Evolutionary conservation across 2,888 invertebrate species (phyloP).

Genomic region (Plebejus anna): DNA sequence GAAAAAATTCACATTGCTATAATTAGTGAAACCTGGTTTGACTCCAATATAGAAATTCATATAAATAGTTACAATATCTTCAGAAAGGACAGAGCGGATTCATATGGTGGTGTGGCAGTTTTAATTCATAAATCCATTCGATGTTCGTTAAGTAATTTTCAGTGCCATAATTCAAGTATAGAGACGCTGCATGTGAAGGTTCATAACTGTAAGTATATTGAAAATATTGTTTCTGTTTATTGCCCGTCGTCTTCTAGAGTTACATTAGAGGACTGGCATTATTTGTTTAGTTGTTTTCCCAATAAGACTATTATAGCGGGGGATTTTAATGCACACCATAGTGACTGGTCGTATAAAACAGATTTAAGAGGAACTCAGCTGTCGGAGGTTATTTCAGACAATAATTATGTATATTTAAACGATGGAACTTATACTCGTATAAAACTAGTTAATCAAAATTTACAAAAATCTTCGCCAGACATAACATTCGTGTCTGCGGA

Average conservation of each 20-base stretch:
- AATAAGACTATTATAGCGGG: background rate
- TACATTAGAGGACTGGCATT: background rate
- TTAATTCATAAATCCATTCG: background rate
- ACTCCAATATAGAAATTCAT: background rate
- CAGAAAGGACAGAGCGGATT: background rate
- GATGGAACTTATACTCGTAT: background rate
- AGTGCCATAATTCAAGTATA: background rate
- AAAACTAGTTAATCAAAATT: background rate
- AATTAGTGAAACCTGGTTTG: slow-evolving; percentile 7
- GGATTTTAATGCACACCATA: background rate
- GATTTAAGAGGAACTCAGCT: background rate
- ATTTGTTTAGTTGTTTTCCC: background rate
- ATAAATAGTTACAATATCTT: background rate
- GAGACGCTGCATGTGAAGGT: background rate
- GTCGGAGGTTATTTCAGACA: background rate
- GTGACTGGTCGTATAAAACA: background rate
- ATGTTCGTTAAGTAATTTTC: background rate
- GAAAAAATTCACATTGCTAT: slow-evolving; percentile 9
- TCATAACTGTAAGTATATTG: background rate
- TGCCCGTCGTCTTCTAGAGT: background rate
- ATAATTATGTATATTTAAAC: slow-evolving; percentile 1
- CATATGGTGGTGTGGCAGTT: background rate
- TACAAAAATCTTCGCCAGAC: slow-evolving; percentile 13
- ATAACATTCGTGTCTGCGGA: background rate
- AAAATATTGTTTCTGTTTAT: background rate